Percentiles rank a stretch among this genome's conserved stretches.
phyloP scores from a whole-genome alignment of 2,113 vertebrate species.

The Aegypius monachus region DNA sequence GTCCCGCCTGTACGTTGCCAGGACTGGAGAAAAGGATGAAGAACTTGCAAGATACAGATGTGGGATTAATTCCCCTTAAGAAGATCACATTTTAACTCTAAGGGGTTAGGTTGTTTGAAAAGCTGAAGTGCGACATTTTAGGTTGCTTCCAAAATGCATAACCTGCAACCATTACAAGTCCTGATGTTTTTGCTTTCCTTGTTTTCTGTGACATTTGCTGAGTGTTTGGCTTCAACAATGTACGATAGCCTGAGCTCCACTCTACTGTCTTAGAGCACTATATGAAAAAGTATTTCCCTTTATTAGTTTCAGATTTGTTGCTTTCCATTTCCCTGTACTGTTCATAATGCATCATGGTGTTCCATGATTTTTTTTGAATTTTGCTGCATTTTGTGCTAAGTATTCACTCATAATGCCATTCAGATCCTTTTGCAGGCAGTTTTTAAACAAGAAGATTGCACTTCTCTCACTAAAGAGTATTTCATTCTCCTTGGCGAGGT shows the following conservation, averaged over 20 bases:
- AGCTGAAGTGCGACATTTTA: background rate
- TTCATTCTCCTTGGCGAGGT: background rate
- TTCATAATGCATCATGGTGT: background rate
- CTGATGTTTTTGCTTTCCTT: background rate
- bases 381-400: background rate
- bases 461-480: background rate
- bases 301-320: background rate
- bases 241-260: accelerated
- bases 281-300: background rate
- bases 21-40: background rate
- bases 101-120: background rate
- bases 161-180: background rate
- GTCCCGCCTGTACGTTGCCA: background rate
- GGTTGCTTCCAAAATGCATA: background rate
- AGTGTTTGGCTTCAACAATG: background rate
- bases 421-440: background rate
- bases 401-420: background rate
- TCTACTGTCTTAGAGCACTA: background rate
- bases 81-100: background rate
- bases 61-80: background rate
- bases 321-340: background rate
- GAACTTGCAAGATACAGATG: background rate
- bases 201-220: background rate
- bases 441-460: background rate
- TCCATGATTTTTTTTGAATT: background rate